Conservation (phyloP, 2,113 vertebrate species). For the Hippocampus guttulatus region DNA sequence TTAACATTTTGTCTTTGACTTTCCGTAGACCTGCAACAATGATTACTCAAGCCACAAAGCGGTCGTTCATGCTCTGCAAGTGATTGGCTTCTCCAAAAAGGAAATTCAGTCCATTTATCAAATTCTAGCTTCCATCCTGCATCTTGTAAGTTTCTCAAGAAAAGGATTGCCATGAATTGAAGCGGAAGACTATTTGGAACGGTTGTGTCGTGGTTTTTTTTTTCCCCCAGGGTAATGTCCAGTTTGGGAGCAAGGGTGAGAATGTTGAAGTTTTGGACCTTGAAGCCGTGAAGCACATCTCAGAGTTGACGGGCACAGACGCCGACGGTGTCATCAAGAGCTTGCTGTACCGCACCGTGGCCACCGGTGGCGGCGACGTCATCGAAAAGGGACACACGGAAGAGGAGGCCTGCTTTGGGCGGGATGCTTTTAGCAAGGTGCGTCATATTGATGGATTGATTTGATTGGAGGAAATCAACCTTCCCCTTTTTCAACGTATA, state of each 20-base stretch:
- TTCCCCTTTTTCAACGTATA: slow-evolving; percentile 30
- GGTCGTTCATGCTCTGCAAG: slow-evolving; percentile 75
- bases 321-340: slow-evolving; percentile 57
- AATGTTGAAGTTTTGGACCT: slow-evolving; percentile 52
- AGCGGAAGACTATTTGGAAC: not conserved
- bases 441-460: not conserved
- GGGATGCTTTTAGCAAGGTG: slow-evolving; percentile 90
- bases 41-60: slow-evolving; percentile 71
- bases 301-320: slow-evolving; percentile 70
- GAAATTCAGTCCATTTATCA: slow-evolving; percentile 77
- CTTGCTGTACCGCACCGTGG: slow-evolving; percentile 82
- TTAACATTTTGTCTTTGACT: not conserved
- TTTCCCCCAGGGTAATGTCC: slow-evolving; percentile 77
- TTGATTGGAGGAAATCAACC: not conserved
- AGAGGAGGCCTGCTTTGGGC: slow-evolving; percentile 80
- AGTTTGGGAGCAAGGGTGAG: slow-evolving; percentile 73
- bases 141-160: slow-evolving; percentile 71
- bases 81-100: slow-evolving; percentile 80
- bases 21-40: slow-evolving; percentile 60
- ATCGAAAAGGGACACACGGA: slow-evolving; percentile 83
- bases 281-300: slow-evolving; percentile 58
- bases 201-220: not conserved
- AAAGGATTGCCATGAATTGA: rapidly evolving
- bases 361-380: slow-evolving; percentile 83
- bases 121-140: slow-evolving; percentile 81